Base-by-base conservation (phyloP, 2,888 invertebrate species). In the Campoletis raptor region DNA sequence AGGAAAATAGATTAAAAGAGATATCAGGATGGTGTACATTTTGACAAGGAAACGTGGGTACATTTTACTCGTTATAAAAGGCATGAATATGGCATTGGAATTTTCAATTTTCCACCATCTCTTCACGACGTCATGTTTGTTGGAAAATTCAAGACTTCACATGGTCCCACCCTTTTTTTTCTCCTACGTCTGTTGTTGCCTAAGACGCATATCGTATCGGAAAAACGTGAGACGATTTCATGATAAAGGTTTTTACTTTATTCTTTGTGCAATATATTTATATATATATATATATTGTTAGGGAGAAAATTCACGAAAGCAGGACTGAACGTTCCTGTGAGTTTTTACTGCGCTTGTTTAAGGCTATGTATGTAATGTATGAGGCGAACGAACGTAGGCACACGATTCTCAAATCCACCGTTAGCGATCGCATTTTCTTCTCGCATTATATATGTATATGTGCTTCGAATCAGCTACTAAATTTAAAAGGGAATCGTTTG, bases 201-300 rank as follows among this genome's bases (percentile, higher is more conserved):
- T 88, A 88, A 89, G 88, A 90, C 89, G 88, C 90, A 89, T 89
- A 90, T 91, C 90, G 89, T 90, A 90, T 89, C 85, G 87, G 78
- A 87, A 84, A 85, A 83, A 91, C 91, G 91, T 91, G 92, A 91
- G 90, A 85, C 79, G 90, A 80, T 90, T 91, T 86, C 70, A 88
- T 73, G 89, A 90, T 87, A 86, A 89, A 70, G 48, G 48, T 36
- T 66, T 37, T 52, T 61, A 24, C 30, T 42, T 76, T 66, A 61
- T 83, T 52, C 57, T 85, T 57, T 30, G 24, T n/a, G 0, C 82
- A 21, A 66, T 52, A 48, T 15, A 18, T 64, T n/a, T 18, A 45
- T 12, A 48, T 30, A 57, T 57, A 57, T 24, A 9, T 57, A 15
- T 30, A 0, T 4, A 2, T 30, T 30, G 30, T 57, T 12, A n/a